phyloP scores from a whole-genome alignment of 2,888 invertebrate species.

The Anagyrus pseudococci region DNA sequence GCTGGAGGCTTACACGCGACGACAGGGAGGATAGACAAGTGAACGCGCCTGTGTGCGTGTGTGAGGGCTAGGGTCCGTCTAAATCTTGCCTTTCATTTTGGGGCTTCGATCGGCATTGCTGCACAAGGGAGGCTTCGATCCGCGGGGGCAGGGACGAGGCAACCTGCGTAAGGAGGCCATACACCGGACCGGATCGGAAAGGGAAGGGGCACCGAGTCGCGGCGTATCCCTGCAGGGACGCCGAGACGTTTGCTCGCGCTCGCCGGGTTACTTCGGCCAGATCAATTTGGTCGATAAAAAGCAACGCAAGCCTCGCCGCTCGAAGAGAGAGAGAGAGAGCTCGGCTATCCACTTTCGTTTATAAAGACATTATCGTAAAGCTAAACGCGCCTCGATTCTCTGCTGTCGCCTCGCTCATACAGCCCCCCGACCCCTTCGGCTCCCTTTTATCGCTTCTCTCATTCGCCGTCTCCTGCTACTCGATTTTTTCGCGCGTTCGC shows the following conservation, averaged over 20 bases:
- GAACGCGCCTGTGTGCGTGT: too few species aligned
- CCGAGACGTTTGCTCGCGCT: neutral
- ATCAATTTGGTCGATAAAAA: conserved; percentile 41
- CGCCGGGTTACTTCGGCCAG: conserved; percentile 5
- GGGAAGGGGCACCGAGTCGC: too few species aligned
- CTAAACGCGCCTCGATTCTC: conserved; percentile 13
- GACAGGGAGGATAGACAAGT: too few species aligned
- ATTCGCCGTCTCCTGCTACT: conserved; percentile 7
- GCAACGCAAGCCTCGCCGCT: conserved; percentile 5
- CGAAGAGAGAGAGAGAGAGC: conserved; percentile 10
- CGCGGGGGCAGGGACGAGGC: neutral
- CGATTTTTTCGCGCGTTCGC: conserved; percentile 6
- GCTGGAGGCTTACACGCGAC: too few species aligned
- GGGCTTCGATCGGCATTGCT: conserved; percentile 28
- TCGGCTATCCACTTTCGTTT: conserved; percentile 33
- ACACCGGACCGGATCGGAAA: too few species aligned
- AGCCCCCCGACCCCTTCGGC: conserved; percentile 13
- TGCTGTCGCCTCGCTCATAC: too few species aligned
- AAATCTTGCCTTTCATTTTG: conserved; percentile 40
- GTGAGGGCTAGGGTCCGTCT: conserved; percentile 28
- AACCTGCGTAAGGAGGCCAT: conserved; percentile 23
- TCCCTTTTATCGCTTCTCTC: conserved; percentile 5
- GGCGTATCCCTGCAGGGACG: too few species aligned
- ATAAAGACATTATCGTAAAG: conserved; percentile 39
- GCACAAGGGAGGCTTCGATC: conserved; percentile 25